These are phyloP conservation scores for Diarsia mendica DNA, from an alignment of 2,888 invertebrate genomes.

Conservation along the genomic window DNA sequence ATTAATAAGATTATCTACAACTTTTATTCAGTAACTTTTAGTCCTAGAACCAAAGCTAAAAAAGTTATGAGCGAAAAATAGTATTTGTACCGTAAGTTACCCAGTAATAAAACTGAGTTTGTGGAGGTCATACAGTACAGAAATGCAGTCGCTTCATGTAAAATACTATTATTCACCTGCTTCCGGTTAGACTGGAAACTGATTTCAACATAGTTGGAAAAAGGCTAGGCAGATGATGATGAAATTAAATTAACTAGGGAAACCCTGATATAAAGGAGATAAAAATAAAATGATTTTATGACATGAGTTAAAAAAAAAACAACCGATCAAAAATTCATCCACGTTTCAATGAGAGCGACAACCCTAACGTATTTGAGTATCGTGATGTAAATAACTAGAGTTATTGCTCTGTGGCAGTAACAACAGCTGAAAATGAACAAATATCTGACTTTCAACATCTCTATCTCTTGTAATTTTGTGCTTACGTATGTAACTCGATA, in stretches of 20 bases:
- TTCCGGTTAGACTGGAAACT: background rate
- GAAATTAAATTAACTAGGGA: background rate
- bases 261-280: background rate
- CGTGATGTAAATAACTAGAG: slow-evolving; percentile 73
- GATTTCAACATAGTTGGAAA: background rate
- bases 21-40: no score
- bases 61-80: no score
- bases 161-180: background rate
- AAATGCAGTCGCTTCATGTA: background rate
- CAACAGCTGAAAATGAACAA: slow-evolving; percentile 49
- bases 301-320: background rate
- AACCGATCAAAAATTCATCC: background rate
- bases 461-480: slow-evolving; percentile 30
- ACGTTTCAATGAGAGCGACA: slow-evolving; percentile 44
- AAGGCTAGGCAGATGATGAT: background rate
- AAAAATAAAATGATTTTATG: background rate
- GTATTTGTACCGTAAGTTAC: background rate
- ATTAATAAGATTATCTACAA: no score
- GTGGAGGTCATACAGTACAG: background rate
- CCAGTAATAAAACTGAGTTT: background rate
- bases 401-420: slow-evolving; percentile 64
- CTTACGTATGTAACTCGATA: slow-evolving; percentile 38
- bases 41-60: no score
- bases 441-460: slow-evolving; percentile 37
- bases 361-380: slow-evolving; percentile 58